Percentiles rank a stretch among this genome's conserved stretches.
Conservation (phyloP, 1,140 invertebrate species). For the Mylabris phalerata region DNA sequence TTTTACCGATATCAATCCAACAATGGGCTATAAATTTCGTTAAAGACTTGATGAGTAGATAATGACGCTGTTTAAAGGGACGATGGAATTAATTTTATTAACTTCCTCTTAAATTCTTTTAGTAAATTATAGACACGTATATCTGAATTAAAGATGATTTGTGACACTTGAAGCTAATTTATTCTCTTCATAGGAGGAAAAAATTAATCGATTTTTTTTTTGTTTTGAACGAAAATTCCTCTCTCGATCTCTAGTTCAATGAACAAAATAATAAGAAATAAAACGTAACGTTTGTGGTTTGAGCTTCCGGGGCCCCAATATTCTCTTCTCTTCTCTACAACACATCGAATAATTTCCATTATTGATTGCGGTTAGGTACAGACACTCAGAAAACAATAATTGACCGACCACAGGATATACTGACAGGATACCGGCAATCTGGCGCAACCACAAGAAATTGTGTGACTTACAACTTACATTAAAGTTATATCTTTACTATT, state of each 20-base stretch:
- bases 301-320: constrained; percentile 4
- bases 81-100: constrained; percentile 8
- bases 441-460: constrained; percentile 7
- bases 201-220: constrained; percentile 14
- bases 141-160: not conserved
- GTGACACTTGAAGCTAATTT: not conserved
- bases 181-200: not conserved
- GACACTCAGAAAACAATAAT: constrained; percentile 12
- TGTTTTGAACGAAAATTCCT: not conserved
- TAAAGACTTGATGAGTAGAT: constrained; percentile 11
- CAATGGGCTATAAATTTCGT: constrained; percentile 9
- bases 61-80: not conserved
- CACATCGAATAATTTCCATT: constrained; percentile 12
- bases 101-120: not conserved
- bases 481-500: not conserved
- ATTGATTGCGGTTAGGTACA: constrained; percentile 13
- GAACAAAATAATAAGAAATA: not conserved
- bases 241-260: constrained; percentile 4
- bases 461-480: not conserved
- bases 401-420: constrained; percentile 5
- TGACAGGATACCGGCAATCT: constrained; percentile 13
- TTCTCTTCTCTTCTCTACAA: constrained; percentile 3
- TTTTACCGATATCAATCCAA: not conserved
- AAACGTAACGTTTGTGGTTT: constrained; percentile 8
- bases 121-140: constrained; percentile 1